A percentile compares a stretch with the other conserved stretches of the same genome.
These are phyloP conservation scores for Aramus guarauna DNA, from an alignment of 2,113 vertebrate species.

Conservation along the genomic window DNA sequence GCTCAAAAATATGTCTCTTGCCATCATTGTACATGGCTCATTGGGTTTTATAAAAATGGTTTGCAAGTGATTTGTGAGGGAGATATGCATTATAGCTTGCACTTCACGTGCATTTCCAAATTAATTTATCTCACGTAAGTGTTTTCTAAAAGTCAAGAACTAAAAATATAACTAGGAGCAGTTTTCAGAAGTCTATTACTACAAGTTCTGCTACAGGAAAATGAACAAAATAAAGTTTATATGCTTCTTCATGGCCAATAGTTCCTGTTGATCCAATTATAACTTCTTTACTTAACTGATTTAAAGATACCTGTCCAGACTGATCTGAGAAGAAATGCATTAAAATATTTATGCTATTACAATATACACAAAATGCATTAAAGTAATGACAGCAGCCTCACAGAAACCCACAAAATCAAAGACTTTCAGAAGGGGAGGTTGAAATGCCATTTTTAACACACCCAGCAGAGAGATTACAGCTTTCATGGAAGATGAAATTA, in stretches of 20 bases:
- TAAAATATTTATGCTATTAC: conserved; percentile 8
- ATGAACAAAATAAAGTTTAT: conserved; percentile 25
- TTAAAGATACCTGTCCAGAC: neutral
- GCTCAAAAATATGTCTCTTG: neutral
- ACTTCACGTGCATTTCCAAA: conserved; percentile 3
- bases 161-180: neutral
- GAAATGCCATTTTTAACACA: conserved; percentile 38
- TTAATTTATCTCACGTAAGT: neutral
- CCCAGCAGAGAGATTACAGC: conserved; percentile 32
- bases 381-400: conserved; percentile 12
- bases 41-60: conserved; percentile 26
- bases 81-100: neutral
- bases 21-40: neutral
- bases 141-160: conserved; percentile 27
- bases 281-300: conserved; percentile 2
- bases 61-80: conserved; percentile 34
- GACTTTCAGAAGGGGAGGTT: neutral
- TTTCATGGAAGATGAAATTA: neutral
- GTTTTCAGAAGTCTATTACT: conserved; percentile 7
- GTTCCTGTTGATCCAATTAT: neutral
- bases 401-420: conserved; percentile 16
- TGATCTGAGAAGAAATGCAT: conserved; percentile 24
- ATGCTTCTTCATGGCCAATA: neutral
- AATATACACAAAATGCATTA: neutral
- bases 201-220: neutral